These are phyloP conservation scores for Hypotaenidia philippensis DNA, from an alignment of 2,797 vertebrate species.

Conservation along the genomic window DNA sequence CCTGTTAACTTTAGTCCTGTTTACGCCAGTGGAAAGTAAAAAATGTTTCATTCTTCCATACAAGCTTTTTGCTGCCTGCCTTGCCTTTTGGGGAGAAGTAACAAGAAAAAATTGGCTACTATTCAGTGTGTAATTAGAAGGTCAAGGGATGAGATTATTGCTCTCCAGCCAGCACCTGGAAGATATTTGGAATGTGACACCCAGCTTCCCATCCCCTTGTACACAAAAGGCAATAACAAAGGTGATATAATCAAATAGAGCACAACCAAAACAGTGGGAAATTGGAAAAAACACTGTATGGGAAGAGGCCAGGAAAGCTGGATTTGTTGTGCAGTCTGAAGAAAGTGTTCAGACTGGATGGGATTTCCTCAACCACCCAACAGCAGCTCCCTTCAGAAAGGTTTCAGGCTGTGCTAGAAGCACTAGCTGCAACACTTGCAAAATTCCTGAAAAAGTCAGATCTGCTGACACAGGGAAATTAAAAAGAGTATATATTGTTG, in stretches of 20 bases:
- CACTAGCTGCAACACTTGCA: not conserved
- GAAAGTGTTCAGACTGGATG: accelerated
- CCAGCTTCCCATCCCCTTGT: not conserved
- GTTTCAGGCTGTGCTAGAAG: not conserved
- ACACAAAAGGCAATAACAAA: accelerated
- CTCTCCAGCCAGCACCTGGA: not conserved
- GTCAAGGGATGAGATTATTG: not conserved
- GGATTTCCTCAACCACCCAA: not conserved
- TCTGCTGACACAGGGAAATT: not conserved
- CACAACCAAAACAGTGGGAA: not conserved
- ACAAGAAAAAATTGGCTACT: not conserved
- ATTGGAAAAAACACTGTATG: not conserved
- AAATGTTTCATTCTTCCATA: not conserved
- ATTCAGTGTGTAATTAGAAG: not conserved
- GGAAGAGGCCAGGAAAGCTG: not conserved
- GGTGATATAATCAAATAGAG: accelerated
- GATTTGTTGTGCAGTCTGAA: not conserved
- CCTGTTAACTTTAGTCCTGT: conserved; percentile 2
- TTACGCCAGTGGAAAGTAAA: not conserved
- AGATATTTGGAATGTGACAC: not conserved
- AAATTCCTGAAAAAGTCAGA: not conserved
- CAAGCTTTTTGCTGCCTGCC: not conserved
- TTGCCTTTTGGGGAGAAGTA: not conserved
- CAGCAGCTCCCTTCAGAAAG: not conserved
- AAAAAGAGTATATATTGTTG: not conserved